phyloP scores from a whole-genome alignment of 2,113 vertebrate genomes.

The Chauna torquata region DNA sequence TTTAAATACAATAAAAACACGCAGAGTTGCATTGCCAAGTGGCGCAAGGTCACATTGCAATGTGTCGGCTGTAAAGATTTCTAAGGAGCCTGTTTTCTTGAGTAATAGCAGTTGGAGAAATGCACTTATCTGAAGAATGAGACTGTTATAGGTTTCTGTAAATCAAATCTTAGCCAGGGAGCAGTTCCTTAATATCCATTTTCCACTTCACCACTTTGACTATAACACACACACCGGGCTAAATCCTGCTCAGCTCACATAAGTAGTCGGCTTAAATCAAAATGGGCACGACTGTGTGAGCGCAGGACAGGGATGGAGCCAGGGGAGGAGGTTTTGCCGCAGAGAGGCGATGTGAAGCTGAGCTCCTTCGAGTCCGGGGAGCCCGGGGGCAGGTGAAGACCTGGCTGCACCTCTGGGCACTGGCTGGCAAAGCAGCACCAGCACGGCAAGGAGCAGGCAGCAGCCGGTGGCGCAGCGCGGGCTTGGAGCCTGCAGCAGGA shows the following conservation, averaged over 20 bases:
- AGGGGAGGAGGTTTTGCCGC: background rate
- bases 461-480: too few relatives aligned
- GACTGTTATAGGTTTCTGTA: slow-evolving; percentile 55
- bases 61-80: slow-evolving; percentile 10
- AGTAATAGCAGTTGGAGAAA: slow-evolving; percentile 49
- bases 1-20: slow-evolving; percentile 34
- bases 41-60: slow-evolving; percentile 29
- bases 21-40: background rate
- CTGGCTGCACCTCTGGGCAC: too few relatives aligned
- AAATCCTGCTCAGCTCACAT: background rate
- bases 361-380: too few relatives aligned
- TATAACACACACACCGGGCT: background rate
- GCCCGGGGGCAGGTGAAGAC: too few relatives aligned
- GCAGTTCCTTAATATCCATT: slow-evolving; percentile 35
- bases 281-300: background rate
- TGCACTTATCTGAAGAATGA: slow-evolving; percentile 62
- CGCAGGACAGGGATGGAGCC: background rate
- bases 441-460: too few relatives aligned
- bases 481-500: too few relatives aligned
- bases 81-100: slow-evolving; percentile 31
- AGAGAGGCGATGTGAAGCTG: too few relatives aligned
- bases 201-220: slow-evolving; percentile 45
- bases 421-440: too few relatives aligned
- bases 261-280: background rate
- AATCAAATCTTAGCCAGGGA: slow-evolving; percentile 48